Conservation (phyloP, 2,113 vertebrate genomes). For the Ophthalmotilapia sp. region DNA sequence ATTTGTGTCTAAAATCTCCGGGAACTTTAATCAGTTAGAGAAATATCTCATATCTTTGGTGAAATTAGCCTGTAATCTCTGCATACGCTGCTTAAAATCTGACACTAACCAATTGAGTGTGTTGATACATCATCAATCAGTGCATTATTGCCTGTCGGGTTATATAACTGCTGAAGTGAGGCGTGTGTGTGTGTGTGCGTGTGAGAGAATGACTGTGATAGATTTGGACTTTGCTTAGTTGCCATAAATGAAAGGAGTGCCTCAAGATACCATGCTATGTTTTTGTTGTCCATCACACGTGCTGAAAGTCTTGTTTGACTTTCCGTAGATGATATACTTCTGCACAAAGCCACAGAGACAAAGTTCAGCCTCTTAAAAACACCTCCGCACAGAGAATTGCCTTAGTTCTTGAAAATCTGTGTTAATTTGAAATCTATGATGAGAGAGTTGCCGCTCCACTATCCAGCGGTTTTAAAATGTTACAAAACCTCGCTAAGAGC, state of each 20-base stretch:
- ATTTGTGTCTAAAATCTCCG: background rate
- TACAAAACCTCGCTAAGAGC: background rate
- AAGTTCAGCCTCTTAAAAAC: background rate
- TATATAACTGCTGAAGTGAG: slow-evolving; percentile 19
- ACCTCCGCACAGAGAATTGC: background rate
- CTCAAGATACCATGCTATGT: slow-evolving; percentile 66
- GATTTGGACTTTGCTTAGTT: slow-evolving; percentile 69
- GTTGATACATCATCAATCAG: background rate
- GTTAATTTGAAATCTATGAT: background rate
- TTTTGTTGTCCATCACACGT: slow-evolving; percentile 72
- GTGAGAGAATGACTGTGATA: background rate
- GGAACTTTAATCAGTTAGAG: background rate
- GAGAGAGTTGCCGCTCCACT: background rate
- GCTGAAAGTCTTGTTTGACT: slow-evolving; percentile 4
- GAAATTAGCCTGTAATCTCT: background rate
- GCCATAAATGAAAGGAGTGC: slow-evolving; percentile 83
- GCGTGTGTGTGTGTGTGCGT: background rate
- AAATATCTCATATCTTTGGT: background rate
- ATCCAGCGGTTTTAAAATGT: background rate
- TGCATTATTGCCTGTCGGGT: slow-evolving; percentile 8
- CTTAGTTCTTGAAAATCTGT: background rate
- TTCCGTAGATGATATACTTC: background rate
- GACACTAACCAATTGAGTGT: background rate
- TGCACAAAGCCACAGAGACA: background rate
- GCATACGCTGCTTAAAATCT: background rate